phyloP scores from a whole-genome alignment of 2,113 vertebrate species.

The Eurypyga helias region DNA sequence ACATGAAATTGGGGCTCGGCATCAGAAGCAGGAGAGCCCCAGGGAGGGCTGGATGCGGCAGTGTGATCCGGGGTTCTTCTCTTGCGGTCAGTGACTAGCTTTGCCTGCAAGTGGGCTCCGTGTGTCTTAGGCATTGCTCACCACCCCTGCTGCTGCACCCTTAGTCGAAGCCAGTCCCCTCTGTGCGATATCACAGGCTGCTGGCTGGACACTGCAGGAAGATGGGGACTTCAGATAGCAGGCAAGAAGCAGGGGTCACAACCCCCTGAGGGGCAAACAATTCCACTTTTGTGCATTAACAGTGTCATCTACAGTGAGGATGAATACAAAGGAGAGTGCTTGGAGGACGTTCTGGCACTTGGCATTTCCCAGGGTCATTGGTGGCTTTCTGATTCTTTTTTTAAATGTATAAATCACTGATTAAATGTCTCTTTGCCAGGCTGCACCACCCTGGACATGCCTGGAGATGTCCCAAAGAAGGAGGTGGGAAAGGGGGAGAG shows the following conservation, averaged over 20 bases:
- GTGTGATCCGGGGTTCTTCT: accelerated
- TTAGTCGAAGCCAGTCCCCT: background rate
- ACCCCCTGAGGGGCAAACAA: background rate
- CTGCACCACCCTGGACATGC: constrained; percentile 53
- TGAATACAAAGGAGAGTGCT: background rate
- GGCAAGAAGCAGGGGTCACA: background rate
- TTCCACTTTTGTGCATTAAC: background rate
- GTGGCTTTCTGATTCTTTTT: background rate
- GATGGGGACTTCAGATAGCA: background rate
- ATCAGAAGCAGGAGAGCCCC: background rate
- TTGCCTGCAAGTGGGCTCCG: background rate
- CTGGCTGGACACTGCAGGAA: background rate
- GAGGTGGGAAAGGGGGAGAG: constrained; percentile 31
- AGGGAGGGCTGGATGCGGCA: accelerated
- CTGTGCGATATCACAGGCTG: background rate
- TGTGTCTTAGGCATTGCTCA: background rate
- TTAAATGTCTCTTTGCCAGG: background rate
- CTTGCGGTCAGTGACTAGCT: accelerated
- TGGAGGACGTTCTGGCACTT: background rate
- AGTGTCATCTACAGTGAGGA: background rate
- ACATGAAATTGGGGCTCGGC: background rate
- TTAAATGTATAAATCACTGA: background rate
- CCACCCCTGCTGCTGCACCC: background rate
- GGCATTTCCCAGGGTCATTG: background rate
- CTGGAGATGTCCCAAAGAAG: constrained; percentile 58